phyloP scores from a whole-genome alignment of 1,140 invertebrate genomes.

The Musca domestica region DNA sequence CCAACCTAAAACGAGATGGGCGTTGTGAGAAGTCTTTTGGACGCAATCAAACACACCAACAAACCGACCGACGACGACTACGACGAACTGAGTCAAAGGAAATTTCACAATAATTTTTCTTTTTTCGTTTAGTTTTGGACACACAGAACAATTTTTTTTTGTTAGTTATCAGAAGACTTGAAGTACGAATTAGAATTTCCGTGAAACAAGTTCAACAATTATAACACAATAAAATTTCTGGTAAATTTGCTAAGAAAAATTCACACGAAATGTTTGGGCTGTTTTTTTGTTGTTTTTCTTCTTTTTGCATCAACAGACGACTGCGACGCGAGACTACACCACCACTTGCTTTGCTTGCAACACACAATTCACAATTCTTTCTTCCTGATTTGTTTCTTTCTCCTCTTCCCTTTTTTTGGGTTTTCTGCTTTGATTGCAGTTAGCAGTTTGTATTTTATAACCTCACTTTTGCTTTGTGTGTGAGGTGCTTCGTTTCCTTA shows the following conservation, averaged over 20 bases:
- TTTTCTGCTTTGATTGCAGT: not conserved
- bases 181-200: too few species aligned
- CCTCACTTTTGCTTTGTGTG: constrained; percentile 8
- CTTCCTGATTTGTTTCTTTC: not conserved
- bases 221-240: not conserved
- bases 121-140: not conserved
- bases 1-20: constrained; percentile 23
- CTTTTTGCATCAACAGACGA: too few species aligned
- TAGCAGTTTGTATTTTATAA: constrained; percentile 11
- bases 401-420: constrained; percentile 3
- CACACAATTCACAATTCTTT: too few species aligned
- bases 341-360: too few species aligned
- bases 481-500: too few species aligned
- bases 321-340: too few species aligned
- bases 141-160: not conserved
- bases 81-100: not conserved
- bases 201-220: too few species aligned
- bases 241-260: not conserved
- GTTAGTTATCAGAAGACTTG: not conserved
- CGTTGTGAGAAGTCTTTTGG: constrained; percentile 10
- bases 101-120: constrained; percentile 11
- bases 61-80: not conserved
- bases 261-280: not conserved
- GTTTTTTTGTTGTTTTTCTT: not conserved
- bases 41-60: not conserved